These are phyloP conservation scores for Gymnodraco acuticeps DNA, from an alignment of 2,797 vertebrate genomes.

Conservation along the genomic window DNA sequence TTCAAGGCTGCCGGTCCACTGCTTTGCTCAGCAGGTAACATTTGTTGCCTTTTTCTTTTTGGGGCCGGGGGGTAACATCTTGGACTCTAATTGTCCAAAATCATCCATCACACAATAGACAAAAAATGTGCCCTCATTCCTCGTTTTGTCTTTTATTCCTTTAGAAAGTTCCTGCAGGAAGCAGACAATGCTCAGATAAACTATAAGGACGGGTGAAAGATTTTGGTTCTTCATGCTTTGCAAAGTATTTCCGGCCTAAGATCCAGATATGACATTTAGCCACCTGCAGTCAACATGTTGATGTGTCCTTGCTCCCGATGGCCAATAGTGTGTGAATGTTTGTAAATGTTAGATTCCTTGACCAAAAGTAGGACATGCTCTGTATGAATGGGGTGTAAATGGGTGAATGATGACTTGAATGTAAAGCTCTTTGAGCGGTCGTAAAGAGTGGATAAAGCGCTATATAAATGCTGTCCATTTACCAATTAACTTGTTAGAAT, in stretches of 20 bases:
- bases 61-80: background rate
- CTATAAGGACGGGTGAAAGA: background rate
- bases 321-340: too few species aligned
- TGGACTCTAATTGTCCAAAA: slow-evolving; percentile 42
- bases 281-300: too few species aligned
- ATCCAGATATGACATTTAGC: background rate
- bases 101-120: slow-evolving; percentile 29
- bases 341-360: too few species aligned
- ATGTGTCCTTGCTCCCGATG: too few species aligned
- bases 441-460: too few species aligned
- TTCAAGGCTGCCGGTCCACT: slow-evolving; percentile 10
- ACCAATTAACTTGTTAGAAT: background rate
- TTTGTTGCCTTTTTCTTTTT: slow-evolving; percentile 5
- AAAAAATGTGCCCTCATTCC: slow-evolving; percentile 55
- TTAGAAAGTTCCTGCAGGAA: background rate
- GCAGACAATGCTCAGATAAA: background rate
- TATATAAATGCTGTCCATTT: too few species aligned
- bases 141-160: slow-evolving; percentile 2
- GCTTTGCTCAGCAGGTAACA: slow-evolving; percentile 40
- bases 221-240: background rate
- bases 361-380: too few species aligned
- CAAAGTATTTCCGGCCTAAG: background rate
- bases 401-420: too few species aligned
- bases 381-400: too few species aligned
- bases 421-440: too few species aligned